Base-by-base conservation (phyloP, 2,797 vertebrate species). In the Todus mexicanus region DNA sequence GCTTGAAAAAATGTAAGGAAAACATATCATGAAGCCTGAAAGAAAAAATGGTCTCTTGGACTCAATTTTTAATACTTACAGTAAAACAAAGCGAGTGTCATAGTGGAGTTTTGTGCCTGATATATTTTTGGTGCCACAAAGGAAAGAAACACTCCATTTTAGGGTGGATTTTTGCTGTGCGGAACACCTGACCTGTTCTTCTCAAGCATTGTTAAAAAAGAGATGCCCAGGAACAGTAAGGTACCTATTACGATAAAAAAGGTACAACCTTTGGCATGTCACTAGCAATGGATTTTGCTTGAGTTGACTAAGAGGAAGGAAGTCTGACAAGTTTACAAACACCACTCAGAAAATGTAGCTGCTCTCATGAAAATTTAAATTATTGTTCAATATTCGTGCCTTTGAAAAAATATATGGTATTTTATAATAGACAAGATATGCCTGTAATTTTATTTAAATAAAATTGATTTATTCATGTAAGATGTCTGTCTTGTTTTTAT, bases 381-480 rank as follows among this genome's bases (percentile, higher is more conserved):
- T 96, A 93, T 95, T 96, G 66, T 84, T 6, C 84, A 91, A 87
- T 92, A 81, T 78, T 1, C 19, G 89, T 95, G 94, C 87, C 60
- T 93, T 92, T 84, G 64, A 89, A 81, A 93, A 80, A 81, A 12
- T 38, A 33, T 60, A 68, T 35, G 25, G 48, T 81, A 64, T 69
- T 75, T 72, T 89, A 78, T 81, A 50, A 60, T 63, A 87, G 59
- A 86, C 9, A 89, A 81, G 40, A 85, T 60, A 66, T 15, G 50
- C 25, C 15, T 95, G 76, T 95, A 84, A 84, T 73, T 86, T 93
- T 95, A 96, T 96, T 95, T 95, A 96, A 96, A 96, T 96, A 96
- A 96, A 96, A 86, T 31, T 27, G 87, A 43, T 93, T 70, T 96
- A 93, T 96, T 89, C 12, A 66, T 87, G 11, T 65, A 59, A 84